Base-by-base conservation (phyloP, 2,797 vertebrate genomes). In the Brotula barbata region DNA sequence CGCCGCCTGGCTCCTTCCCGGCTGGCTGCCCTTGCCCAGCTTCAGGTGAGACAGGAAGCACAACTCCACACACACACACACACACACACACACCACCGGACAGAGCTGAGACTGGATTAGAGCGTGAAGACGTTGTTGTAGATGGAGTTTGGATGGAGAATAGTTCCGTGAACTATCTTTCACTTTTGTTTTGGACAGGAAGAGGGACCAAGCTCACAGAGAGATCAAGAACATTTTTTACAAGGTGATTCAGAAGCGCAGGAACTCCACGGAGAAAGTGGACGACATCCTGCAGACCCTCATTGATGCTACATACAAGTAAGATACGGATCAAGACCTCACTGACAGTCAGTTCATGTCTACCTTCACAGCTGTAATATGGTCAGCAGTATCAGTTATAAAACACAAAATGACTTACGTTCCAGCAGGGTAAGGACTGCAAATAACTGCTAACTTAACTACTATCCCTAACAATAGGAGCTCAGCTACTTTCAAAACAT, bases 221-320 rank as follows among this genome's bases (percentile, higher is more conserved):
- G 93, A 94, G 80, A 94, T 99, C 78, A 99, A 99, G 85, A 93
- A 90, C 55, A 97, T 99, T 72, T 99, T 99, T 86, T 95, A 89
- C 66, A 91, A 93, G 62, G 94, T 95, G 63, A 99, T 98, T 71
- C 89, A 93, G 89, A 97, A 94, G 72, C 94, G 97, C 52, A 89
- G 94, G 1, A 80, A 85, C 6, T 93, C 94, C 15, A 37, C 66
- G 19, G 90, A 92, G 49, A 94, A 87, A 73, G 83, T 89, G 17
- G 93, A 96, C 23, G 96, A 99, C 87, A 93, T 99, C 71, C 93
- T 99, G 63, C 96, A 99, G 83, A 98, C 94, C 5, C 93, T 99
- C 28, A 77, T 99, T 14, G 95, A 99, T 12, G 91, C 93, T 79
- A 93, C 93, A 0, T 99, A 99, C 87, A 99, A 98, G 97, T 99